Base-by-base conservation (phyloP, 1,140 invertebrate species). In the Psix sp. region DNA sequence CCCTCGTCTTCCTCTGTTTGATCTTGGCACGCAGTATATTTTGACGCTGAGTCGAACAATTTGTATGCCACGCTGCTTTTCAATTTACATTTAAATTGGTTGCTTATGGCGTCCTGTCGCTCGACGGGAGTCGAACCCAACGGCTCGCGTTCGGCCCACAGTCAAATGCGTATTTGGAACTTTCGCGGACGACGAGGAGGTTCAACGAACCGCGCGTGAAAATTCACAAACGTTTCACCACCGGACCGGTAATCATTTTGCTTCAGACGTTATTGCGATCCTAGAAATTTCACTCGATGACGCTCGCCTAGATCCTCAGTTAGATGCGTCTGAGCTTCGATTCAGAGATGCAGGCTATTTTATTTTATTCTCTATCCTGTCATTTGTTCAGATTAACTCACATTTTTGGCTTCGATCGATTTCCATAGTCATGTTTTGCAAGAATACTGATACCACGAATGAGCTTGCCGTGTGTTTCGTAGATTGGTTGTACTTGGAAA, bases 1-100 rank as follows among this genome's bases (percentile, higher is more conserved):
- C 78, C 77, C 71, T 74, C 78, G 74, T 79, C 78, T 82, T 79
- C 79, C 82, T 84, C 81, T 86, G 83, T 86, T 86, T 86, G 85
- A 87, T 86, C 84, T 86, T 85, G 81, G 81, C 82, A 84, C 83
- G 80, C 84, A 82, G 81, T 87, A 86, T 86, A 86, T 86, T 86
- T 86, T 86, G 84, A 87, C 82, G 86, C 81, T 81, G 84, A 86
- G 85, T 86, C 84, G 83, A 86, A 86, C 84, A 86, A 87, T 87
- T 87, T 87, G 86, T 87, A 87, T 87, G 86, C 86, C 84, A 80
- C 80, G 85, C 80, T 86, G 86, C 79, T 86, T 87, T 87, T 87
- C 86, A 87, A 87, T 87, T 87, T 87, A 87, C 86, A 87, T 87
- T 87, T 87, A 87, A 87, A 87, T 87, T 87, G 86, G 84, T 86